These are phyloP conservation scores for Astyanax mexicanus DNA, from an alignment of 2,797 vertebrate species.

Conservation along the genomic window DNA sequence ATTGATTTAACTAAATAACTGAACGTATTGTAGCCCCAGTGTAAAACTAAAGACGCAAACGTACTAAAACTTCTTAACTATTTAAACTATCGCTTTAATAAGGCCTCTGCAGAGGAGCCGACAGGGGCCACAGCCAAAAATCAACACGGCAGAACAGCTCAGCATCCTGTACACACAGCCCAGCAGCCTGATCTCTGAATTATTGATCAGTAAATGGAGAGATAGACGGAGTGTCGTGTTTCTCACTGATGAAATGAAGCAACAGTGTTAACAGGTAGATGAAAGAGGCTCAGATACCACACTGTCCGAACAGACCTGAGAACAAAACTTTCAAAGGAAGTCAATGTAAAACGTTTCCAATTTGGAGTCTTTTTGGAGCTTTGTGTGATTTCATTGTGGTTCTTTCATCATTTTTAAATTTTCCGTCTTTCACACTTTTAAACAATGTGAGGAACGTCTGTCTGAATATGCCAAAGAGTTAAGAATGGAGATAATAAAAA, in stretches of 20 bases:
- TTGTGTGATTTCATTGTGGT: too few relatives aligned
- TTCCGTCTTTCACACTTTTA: too few relatives aligned
- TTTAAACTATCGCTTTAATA: background rate
- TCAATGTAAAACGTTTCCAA: too few relatives aligned
- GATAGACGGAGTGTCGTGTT: constrained; percentile 69
- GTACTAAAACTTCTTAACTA: too few relatives aligned
- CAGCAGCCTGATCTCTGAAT: constrained; percentile 66
- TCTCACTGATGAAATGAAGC: constrained; percentile 23
- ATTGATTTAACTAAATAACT: too few relatives aligned
- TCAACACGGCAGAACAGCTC: background rate
- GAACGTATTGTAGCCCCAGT: background rate
- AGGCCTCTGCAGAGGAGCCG: background rate
- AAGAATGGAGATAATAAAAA: too few relatives aligned
- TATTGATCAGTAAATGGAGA: constrained; percentile 79
- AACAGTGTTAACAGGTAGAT: background rate
- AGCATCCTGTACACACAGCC: background rate
- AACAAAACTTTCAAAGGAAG: too few relatives aligned
- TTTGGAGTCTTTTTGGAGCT: too few relatives aligned
- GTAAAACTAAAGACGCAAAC: background rate
- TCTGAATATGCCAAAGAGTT: too few relatives aligned
- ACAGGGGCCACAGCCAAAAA: background rate
- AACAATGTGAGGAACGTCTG: too few relatives aligned
- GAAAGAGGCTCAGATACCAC: background rate
- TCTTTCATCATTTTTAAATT: too few relatives aligned
- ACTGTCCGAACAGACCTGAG: too few relatives aligned